Evolutionary conservation across 92 coral and sea anemone species (phyloP).

Genomic region (Epizoanthus illoricatus): DNA sequence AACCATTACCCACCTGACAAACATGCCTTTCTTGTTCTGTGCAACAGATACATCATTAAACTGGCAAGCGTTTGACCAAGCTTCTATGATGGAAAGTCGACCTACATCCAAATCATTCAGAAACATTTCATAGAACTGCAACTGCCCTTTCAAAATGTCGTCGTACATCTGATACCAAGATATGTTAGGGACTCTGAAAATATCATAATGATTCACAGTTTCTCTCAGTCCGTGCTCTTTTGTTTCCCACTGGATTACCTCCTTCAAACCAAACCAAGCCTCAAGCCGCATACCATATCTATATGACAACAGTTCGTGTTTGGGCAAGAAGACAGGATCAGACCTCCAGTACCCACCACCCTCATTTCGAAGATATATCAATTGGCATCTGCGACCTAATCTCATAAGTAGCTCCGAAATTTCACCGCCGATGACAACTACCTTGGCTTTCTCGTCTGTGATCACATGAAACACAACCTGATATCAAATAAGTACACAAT

Average conservation of each 20-base stretch:
- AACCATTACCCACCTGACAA: not conserved
- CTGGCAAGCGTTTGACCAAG: not conserved
- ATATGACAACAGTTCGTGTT: not conserved
- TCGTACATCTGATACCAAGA: not conserved
- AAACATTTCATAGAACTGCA: not conserved
- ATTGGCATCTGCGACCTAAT: not conserved
- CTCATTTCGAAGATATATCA: not conserved
- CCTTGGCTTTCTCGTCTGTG: not conserved
- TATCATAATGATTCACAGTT: not conserved
- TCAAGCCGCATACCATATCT: not conserved
- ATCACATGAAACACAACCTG: slow-evolving; percentile 2
- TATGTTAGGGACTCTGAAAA: not conserved
- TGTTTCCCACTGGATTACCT: not conserved
- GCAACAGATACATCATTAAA: not conserved
- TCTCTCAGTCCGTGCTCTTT: not conserved
- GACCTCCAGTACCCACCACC: slow-evolving; percentile 20
- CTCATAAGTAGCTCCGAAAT: not conserved
- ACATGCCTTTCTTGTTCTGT: not conserved
- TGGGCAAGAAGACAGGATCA: not conserved
- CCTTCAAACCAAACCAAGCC: not conserved
- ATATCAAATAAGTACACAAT: not conserved
- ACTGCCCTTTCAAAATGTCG: not conserved
- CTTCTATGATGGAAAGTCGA: not conserved
- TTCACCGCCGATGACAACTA: not conserved
- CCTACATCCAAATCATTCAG: not conserved